Base-by-base conservation (phyloP, 2,797 vertebrate genomes). In the Octomys mimax region DNA sequence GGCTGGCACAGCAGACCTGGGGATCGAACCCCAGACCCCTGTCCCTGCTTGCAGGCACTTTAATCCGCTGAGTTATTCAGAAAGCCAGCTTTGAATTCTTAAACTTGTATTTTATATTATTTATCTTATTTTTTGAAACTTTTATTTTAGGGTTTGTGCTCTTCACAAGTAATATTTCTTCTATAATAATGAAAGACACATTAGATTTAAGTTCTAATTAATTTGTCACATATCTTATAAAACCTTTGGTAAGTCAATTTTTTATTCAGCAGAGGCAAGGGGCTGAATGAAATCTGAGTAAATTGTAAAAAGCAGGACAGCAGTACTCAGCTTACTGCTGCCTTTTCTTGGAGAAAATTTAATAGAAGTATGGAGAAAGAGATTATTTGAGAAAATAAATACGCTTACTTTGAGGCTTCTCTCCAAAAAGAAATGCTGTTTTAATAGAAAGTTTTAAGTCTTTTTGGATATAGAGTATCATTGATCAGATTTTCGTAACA, bases 171-270 rank as follows among this genome's bases (percentile, higher is more conserved):
- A 90, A 9, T 49, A 95, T 1, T 78, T 31, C 31, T 66, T 95
- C 26, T n/a, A 62, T 33, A 94, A 11, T 80, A 66, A 94, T 68
- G 46, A 83, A 91, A 91, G n/a, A 88, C 68, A 90, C 46, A 70
- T 73, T 87, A 87, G 77, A 87, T 87, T 92, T 95, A 93, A 79
- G 90, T 92, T 94, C 49, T 28, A 71, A 93, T 70, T 83, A 94
- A 89, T 92, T 89, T 92, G 77, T n/a, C 26, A 71, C 19, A 64
- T 42, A 91, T n/a, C 84, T 89, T 68, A 91, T 46, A 82, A 92
- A 92, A 89, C 49, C 46, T 78, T 87, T 92, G 64, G 75, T 28
- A n/a, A 95, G 21, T 85, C 54, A 78, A 24, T 88, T 80, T 94
- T 91, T 88, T 91, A 93, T 71, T 91, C 10, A 89, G 80, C 24